Conservation (phyloP, 2,888 invertebrate species). For the Heliconius ethilla region DNA sequence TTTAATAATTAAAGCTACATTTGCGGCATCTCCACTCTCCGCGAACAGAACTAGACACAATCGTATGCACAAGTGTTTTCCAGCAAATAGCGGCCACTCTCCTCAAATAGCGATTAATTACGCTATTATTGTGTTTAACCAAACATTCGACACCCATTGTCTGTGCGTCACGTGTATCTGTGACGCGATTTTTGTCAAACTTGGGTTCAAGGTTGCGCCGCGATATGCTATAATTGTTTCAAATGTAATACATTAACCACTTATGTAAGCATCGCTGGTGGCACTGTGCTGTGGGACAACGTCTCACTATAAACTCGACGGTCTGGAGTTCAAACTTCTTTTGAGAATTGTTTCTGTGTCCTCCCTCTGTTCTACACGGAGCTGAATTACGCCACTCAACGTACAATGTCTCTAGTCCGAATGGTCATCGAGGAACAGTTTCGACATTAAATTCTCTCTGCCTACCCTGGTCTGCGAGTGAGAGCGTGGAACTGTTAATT, state of each 20-base stretch:
- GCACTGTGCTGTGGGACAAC: no score
- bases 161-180: no score
- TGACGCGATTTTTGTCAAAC: background rate
- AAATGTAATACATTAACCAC: background rate
- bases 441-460: background rate
- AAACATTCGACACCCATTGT: background rate
- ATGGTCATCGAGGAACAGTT: no score
- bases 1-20: background rate
- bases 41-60: background rate
- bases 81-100: background rate
- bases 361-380: no score
- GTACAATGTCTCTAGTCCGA: no score
- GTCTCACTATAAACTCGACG: no score
- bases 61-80: background rate
- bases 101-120: background rate
- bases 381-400: no score
- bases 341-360: no score
- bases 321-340: no score
- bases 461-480: background rate
- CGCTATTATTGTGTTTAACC: background rate
- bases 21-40: background rate
- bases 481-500: background rate
- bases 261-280: background rate
- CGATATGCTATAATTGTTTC: background rate
- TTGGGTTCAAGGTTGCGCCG: conserved; percentile 3